Percentiles rank a stretch among this genome's conserved stretches.
phyloP scores from a whole-genome alignment of 2,888 invertebrate genomes.

The Yponomeuta plumbellus region DNA sequence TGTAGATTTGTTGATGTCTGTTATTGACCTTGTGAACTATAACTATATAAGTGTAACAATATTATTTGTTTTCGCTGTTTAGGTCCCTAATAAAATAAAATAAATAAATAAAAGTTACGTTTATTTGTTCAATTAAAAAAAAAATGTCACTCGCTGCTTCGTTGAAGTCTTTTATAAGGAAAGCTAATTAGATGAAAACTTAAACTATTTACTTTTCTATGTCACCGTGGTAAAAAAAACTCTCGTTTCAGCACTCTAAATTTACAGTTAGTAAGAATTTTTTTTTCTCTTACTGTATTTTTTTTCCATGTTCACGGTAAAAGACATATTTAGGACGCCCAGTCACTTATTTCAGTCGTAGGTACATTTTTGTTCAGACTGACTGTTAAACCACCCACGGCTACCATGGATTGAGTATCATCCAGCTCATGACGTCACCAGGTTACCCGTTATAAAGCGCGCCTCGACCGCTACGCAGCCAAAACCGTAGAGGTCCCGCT shows the following conservation, averaged over 20 bases:
- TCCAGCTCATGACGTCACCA: background rate
- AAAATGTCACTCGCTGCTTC: background rate
- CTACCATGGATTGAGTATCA: background rate
- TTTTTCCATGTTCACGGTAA: background rate
- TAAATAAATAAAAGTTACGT: too few relatives aligned
- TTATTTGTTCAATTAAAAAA: background rate
- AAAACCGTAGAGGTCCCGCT: background rate
- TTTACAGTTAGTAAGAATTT: too few relatives aligned
- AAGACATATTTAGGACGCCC: background rate
- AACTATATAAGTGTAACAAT: too few relatives aligned
- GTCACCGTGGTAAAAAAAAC: too few relatives aligned
- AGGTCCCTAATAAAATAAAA: too few relatives aligned
- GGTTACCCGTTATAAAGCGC: background rate
- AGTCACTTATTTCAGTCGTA: background rate
- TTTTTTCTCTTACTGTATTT: too few relatives aligned
- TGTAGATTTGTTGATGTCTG: too few relatives aligned
- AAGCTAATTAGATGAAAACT: background rate
- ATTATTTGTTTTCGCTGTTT: too few relatives aligned
- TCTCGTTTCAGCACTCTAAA: too few relatives aligned
- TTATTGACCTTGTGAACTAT: too few relatives aligned
- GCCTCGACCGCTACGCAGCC: background rate
- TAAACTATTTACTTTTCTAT: too few relatives aligned
- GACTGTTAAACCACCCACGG: background rate
- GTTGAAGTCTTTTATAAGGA: background rate
- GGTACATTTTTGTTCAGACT: too few relatives aligned